Base-by-base conservation (phyloP, 1,140 invertebrate genomes). In the Bombus difficillimus region DNA sequence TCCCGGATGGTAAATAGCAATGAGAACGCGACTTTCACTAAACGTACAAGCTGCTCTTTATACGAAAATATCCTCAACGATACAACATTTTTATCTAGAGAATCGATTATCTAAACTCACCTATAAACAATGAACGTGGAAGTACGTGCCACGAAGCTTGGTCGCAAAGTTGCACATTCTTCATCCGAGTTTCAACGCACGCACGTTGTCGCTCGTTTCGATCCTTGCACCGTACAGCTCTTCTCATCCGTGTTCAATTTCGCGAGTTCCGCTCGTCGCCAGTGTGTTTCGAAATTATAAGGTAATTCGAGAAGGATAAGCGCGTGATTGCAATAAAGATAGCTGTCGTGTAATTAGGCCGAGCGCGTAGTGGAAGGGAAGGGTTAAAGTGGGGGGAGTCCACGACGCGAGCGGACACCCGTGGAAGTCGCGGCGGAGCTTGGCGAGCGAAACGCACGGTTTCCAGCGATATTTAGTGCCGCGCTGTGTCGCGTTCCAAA, bases 21-120 rank as follows among this genome's bases (percentile, higher is more conserved):
- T 22, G 9, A 25, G 9, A 3, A 8, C 15, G 22, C 22, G 34
- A 25, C 57, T 74, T 41, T n/a, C 10, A n/a, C 12, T 41, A 72
- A 72, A 71, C 10, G 22, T 28, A 13, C 1, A 86, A 86, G 59
- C 37, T 69, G 57, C 2, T 59, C 62, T 39, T 68, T 89, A 83
- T 78, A 78, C 75, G 88, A 89, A 90, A 89, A 88, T 89, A 89
- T 83, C 79, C 81, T 86, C 47, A 88, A 89, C 88, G 88, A 89
- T 90, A 88, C 72, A 71, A 83, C 32, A 68, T 88, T 76, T 66
- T 76, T 75, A 66, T 87, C 28, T 62, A 64, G 1, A 8, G 39
- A 47, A 37, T 85, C 22, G 62, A 66, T n/a, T 71, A 79, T 53
- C 43, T 88, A 88, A 34, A 79, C 39, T 77, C 43, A 32, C 12